Evolutionary conservation across 2,797 vertebrate species (phyloP).

Genomic region (Masticophis lateralis): DNA sequence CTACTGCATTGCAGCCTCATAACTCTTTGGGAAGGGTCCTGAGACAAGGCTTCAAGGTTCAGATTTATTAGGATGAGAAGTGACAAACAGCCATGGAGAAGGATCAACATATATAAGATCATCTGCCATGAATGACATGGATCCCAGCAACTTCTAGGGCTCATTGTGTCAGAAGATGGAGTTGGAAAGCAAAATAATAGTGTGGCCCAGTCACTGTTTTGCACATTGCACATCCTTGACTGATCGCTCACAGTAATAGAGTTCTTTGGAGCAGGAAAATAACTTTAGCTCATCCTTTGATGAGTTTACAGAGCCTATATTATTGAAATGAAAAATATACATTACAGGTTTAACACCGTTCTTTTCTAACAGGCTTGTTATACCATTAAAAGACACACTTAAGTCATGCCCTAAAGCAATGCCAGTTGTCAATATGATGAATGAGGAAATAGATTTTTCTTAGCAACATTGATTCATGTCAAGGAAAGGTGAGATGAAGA

Average conservation of each 20-base stretch:
- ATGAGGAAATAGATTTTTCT: neutral
- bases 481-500: neutral
- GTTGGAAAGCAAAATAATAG: neutral
- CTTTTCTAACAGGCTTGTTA: neutral
- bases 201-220: neutral
- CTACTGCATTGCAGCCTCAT: neutral
- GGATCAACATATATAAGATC: neutral
- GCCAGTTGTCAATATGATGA: neutral
- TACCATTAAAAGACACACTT: neutral
- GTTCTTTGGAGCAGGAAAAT: neutral
- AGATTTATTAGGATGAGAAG: neutral
- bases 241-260: neutral
- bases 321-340: neutral
- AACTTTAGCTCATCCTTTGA: neutral
- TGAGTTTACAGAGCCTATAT: neutral
- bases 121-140: neutral
- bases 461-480: neutral
- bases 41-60: neutral
- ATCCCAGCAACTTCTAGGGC: neutral
- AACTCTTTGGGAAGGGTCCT: neutral
- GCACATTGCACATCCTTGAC: neutral
- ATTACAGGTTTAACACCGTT: neutral
- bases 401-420: neutral
- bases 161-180: neutral
- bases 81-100: neutral